A percentile compares a stretch with the other conserved stretches of the same genome.
These are phyloP conservation scores for Drusus annulatus DNA, from an alignment of 1,140 invertebrate species.

Conservation along the genomic window DNA sequence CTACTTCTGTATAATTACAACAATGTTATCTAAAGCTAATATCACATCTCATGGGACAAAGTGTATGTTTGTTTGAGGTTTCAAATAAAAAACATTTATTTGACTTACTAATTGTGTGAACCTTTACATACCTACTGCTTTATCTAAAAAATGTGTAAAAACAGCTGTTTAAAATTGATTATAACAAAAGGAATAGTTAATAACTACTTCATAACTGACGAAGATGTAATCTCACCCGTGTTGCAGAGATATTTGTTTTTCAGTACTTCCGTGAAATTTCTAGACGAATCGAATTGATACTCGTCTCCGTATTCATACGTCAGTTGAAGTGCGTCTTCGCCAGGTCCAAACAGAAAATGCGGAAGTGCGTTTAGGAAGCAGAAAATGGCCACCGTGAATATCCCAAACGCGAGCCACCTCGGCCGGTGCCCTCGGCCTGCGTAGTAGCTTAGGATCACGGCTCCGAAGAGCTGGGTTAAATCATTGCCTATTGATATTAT, in stretches of 20 bases:
- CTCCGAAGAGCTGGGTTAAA: slow-evolving; percentile 74
- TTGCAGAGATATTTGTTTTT: slow-evolving; percentile 64
- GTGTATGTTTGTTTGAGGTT: too few relatives aligned
- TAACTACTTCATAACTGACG: too few relatives aligned
- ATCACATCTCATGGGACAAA: too few relatives aligned
- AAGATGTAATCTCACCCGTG: slow-evolving; percentile 32
- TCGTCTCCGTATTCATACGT: slow-evolving; percentile 75
- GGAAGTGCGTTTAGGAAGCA: slow-evolving; percentile 81
- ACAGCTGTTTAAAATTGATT: too few relatives aligned
- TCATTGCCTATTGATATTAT: slow-evolving; percentile 83
- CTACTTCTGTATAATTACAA: too few relatives aligned
- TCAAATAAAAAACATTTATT: too few relatives aligned
- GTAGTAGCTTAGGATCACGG: slow-evolving; percentile 78
- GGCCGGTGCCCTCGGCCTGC: slow-evolving; percentile 79
- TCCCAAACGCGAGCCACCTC: slow-evolving; percentile 80
- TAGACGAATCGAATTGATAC: slow-evolving; percentile 29
- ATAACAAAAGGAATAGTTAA: too few relatives aligned
- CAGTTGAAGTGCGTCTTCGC: slow-evolving; percentile 77
- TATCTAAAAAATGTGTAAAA: too few relatives aligned
- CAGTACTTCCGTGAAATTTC: slow-evolving; percentile 11
- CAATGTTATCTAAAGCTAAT: too few relatives aligned
- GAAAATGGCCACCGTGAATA: slow-evolving; percentile 79
- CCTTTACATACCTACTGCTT: too few relatives aligned
- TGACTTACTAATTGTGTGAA: too few relatives aligned
- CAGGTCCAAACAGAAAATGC: slow-evolving; percentile 82